Base-by-base conservation (phyloP, 2,888 invertebrate genomes). In the Rhamnusium bicolor region DNA sequence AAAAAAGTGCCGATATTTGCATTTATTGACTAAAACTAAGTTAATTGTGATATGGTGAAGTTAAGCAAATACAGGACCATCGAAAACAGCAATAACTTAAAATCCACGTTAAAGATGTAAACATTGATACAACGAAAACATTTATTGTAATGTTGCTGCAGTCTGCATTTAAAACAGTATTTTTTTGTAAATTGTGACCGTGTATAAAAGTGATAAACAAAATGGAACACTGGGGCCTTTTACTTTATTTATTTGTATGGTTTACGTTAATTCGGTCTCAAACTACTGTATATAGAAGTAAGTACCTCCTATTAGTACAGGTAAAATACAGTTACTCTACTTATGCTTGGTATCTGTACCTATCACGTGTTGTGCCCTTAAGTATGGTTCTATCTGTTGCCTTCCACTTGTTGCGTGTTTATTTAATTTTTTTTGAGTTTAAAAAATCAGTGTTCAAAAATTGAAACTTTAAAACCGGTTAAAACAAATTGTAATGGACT, bases 201-300 rank as follows among this genome's bases (percentile, higher is more conserved):
- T 29, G 51, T 29, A 51, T 29, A 47, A 29, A 6, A 40, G 53
- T 68, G 68, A 69, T 70, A 69, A 29, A 49, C 40, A 75, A 49
- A 75, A 75, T 75, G 75, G 69, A 56, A 70, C 72, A 21, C 27
- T 71, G 68, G 56, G 51, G 46, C 49, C 61, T 10, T 49, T 58
- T 74, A 16, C 29, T 74, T 16, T 74, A 14, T 72, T 62, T 51
- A 32, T 54, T 71, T 49, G 18, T 68, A 24, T 66, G 62, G 61
- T 69, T 73, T 66, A 61, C 69, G 10, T 27, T 66, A 65, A 66
- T n/a, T 5, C 65, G 53, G 65, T 21, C 65, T 65, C 65, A 65
- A 40, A 65, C 51, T 29, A 53, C 51, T 29, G 18, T 51, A n/a
- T 65, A 27, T 51, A 51, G 51, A 65, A 53, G 65, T 65, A 27